Evolutionary conservation across 2,888 invertebrate species (phyloP).

Genomic region (Pycnomerus fuliginosus): DNA sequence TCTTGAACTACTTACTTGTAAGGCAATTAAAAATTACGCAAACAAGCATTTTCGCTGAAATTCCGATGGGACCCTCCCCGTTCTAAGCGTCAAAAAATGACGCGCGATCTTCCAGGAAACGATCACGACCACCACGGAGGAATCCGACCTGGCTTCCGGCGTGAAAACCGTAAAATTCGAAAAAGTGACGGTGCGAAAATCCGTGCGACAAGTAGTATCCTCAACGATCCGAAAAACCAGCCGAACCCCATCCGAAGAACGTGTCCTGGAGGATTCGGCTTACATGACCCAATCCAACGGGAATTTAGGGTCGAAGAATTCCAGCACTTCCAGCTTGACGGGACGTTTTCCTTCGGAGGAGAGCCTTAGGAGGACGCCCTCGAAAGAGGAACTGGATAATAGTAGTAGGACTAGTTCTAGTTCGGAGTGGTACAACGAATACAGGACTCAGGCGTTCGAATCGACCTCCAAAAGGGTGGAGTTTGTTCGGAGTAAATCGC

Average conservation of each 20-base stretch:
- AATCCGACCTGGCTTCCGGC: slow-evolving; percentile 65
- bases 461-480: slow-evolving; percentile 67
- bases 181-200: slow-evolving; percentile 66
- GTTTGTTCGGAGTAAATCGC: slow-evolving; percentile 74
- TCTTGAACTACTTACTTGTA: too few species aligned
- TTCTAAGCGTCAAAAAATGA: too few species aligned
- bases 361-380: slow-evolving; percentile 52
- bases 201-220: slow-evolving; percentile 58
- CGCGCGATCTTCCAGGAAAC: slow-evolving; percentile 55
- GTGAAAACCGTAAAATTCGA: slow-evolving; percentile 72
- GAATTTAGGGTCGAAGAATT: slow-evolving; percentile 54
- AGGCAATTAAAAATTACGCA: too few species aligned
- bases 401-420: slow-evolving; percentile 50
- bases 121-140: slow-evolving; percentile 58
- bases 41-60: too few species aligned
- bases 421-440: slow-evolving; percentile 62
- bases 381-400: slow-evolving; percentile 45
- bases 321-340: slow-evolving; percentile 56
- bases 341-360: slow-evolving; percentile 59
- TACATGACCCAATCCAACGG: slow-evolving; percentile 58
- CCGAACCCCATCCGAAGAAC: slow-evolving; percentile 58
- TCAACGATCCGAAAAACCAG: slow-evolving; percentile 40
- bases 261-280: slow-evolving; percentile 58
- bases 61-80: too few species aligned
- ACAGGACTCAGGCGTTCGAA: slow-evolving; percentile 62